Evolutionary conservation across 2,797 vertebrate genomes (phyloP), one percentile per base, ranked within the genome.

Genomic region (Melanotaenia trifasciata): DNA sequence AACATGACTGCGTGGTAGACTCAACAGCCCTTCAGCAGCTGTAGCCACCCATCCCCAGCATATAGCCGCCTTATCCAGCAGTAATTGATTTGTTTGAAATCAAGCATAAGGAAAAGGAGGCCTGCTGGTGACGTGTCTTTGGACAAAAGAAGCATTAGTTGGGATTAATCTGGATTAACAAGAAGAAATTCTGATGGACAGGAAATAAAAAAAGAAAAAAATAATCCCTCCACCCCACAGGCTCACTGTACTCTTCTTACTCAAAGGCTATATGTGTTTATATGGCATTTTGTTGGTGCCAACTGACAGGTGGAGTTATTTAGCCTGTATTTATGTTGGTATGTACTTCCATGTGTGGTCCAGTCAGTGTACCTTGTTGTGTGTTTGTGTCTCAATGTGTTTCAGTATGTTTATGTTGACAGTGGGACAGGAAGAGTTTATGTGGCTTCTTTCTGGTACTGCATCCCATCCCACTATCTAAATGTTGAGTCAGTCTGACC

Each of bases 1-100:
- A 38, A 0, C 10, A 1, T 1, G 58, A 10, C 45, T 43, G 75
- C 51, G 54, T 51, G 50, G 64, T 2, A 54, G 28, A 58, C 9
- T 57, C 18, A 57, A 18, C 36, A 18, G 16, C 5, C 0, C 18
- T 7, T 38, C 30, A 68, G 58, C 70, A 51, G 62, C 63, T 20
- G 58, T 24, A 54, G 36, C 3, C 8, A 28, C 20, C 28, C 10
- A n/a, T 30, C 16, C 11, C 40, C 8, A 3, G 12, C 40, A 22
- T 20, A 1, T 13, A 5, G 38, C 28, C 60, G 4, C 9, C 30
- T 50, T 36, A 6, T 65, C 57, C 76, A 53, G 78, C 70, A 1
- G 70, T 90, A 90, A 89, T 87, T 88, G 80, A 88, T 85, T 89
- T 68, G 78, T 90, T 86, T 89, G 84, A 89, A 80, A 76, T 76